Evolutionary conservation across 2,888 invertebrate genomes (phyloP), one percentile per base, ranked within the genome.

Genomic region (Eudasyphora cyanicolor): DNA sequence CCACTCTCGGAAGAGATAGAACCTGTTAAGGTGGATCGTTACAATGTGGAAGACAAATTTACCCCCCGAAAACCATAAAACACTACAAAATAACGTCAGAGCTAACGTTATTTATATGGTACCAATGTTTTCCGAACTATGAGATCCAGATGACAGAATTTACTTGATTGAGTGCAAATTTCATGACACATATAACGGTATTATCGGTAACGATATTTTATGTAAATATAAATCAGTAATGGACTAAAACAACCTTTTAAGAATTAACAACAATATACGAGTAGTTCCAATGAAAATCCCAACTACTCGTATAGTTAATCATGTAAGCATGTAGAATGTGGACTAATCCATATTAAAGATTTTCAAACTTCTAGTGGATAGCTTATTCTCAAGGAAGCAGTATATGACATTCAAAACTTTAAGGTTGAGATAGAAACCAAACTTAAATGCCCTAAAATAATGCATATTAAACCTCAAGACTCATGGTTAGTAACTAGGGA

Each of bases 331-430:
- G 64, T 70, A 14, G 69, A 76, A 69, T 69, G 51, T 29, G 69
- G 69, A n/a, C n/a, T 76, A 32, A 17, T 29, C 0, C 69, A 76
- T 21, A 45, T 76, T 21, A 14, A 3, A 17, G 51, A 62, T 7
- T n/a, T 14, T 12, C 54, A 32, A 6, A 77, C 67, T 49, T 78
- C 71, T 38, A 69, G 19, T 8, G 19, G 49, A 27, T 49, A 70
- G 8, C 0, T 64, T 6, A 19, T 32, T 4, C 42, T 62, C 8
- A 0, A n/a, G 19, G 75, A 32, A 32, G 32, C 5, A 32, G 8
- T 32, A 32, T 32, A 32, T 8, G 32, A 32, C 32, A 8, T 8
- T 8, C 32, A 32, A 32, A 32, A 6, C 8, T 32, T 32, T 32
- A 32, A 32, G 32, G 8, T 32, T 6, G 32, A 32, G 8, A 32